Evolutionary conservation across 2,797 vertebrate genomes (phyloP).

Genomic region (Xerus rutilus): DNA sequence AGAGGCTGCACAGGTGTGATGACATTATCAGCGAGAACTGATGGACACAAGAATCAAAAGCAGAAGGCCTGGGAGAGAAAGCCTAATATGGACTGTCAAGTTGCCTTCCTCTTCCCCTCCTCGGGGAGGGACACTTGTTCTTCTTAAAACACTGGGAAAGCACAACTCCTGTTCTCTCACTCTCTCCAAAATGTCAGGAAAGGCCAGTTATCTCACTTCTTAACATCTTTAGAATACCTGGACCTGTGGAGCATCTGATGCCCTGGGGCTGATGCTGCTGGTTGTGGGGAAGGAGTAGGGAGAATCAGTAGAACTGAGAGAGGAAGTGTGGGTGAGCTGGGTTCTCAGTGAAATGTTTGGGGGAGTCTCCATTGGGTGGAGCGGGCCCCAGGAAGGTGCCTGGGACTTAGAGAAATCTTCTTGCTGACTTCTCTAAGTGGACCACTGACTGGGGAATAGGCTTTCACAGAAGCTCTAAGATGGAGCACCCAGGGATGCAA

Average conservation of each 20-base stretch:
- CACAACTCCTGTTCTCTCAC: background rate
- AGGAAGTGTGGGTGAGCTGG: background rate
- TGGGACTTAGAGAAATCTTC: background rate
- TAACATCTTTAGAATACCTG: background rate
- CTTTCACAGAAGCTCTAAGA: background rate
- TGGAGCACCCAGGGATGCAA: too few relatives aligned
- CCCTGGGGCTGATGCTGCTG: background rate
- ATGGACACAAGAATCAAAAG: background rate
- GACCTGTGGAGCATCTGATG: background rate
- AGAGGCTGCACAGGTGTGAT: background rate
- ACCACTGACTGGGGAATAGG: background rate
- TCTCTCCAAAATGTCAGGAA: background rate
- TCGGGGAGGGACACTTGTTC: background rate
- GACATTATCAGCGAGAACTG: background rate
- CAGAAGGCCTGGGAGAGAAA: background rate
- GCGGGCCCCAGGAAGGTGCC: background rate
- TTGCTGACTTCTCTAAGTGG: background rate
- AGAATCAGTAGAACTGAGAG: background rate
- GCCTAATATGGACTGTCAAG: background rate
- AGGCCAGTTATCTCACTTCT: background rate
- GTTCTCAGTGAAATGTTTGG: background rate
- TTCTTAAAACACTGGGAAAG: background rate
- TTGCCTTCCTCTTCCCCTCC: background rate
- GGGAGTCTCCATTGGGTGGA: background rate
- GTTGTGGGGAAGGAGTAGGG: background rate